Evolutionary conservation across 2,113 vertebrate species (phyloP), one percentile per base, ranked within the genome.

Genomic region (Myotis lucifugus): DNA sequence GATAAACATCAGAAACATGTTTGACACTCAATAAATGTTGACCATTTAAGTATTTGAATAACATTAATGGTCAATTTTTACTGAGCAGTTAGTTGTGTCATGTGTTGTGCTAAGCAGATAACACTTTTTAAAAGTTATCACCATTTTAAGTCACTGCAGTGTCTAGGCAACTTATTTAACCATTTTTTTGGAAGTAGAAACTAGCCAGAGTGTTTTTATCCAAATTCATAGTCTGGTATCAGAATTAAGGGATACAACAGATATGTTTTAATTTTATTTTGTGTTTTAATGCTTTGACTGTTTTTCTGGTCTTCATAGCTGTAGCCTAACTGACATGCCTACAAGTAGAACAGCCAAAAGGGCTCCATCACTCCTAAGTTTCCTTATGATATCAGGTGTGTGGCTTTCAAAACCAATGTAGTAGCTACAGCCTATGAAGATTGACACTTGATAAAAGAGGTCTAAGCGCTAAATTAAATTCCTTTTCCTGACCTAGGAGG

Each of bases 381-480:
- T 95, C 29, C 15, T 73, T 34, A 64, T 64, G 18, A 37, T 59
- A 42, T 8, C 29, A 74, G 13, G n/a, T 72, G 74, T 82, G 92
- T 69, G 42, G 12, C 74, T 96, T 93, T 85, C 70, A 88, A 73
- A 95, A 84, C 50, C 82, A 84, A 85, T 76, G n/a, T 85, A 59
- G 6, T 88, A 50, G 25, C 19, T 77, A 18, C 1, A 84, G 27
- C 13, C 54, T 89, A 4, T 83, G n/a, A 91, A 87, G 34, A 77
- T 1, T 73, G 77, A 90, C 56, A 84, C 14, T 88, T 95, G n/a
- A 34, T 74, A 3, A 89, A 93, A 21, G 72, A 94, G 64, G 61
- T 50, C 64, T 89, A 78, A 91, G 70, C 92, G 37, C n/a, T 89
- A 37, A 84, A 91, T 95, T 84, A 48, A 85, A 95, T 96, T 18